Percentiles rank a stretch among this genome's conserved stretches.
Conservation (phyloP, 64 coral and sea anemone genomes). For the Acropora tenuis region DNA sequence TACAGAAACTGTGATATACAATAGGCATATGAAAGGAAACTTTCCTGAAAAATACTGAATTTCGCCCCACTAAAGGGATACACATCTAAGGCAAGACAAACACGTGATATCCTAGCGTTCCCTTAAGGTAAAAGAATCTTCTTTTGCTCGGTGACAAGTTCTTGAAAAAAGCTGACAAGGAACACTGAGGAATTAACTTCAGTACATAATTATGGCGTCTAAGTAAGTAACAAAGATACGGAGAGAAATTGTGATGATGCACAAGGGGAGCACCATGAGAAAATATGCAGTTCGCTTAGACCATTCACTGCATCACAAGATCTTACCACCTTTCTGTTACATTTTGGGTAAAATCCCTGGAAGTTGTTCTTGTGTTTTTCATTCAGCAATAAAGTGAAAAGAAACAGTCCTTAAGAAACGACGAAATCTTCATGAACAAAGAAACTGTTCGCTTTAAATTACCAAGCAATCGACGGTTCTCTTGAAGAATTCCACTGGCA, state of each 20-base stretch:
- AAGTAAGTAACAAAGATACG: no score
- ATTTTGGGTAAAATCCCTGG: not conserved
- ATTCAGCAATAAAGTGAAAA: slow-evolving; percentile 1
- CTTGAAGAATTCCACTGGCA: slow-evolving; percentile 10
- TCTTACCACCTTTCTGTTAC: not conserved
- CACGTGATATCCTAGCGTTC: not conserved
- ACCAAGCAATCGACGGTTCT: slow-evolving; percentile 19
- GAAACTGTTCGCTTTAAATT: slow-evolving; percentile 5
- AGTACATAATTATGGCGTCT: no score
- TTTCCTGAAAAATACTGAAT: no score
- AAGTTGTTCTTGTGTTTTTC: not conserved
- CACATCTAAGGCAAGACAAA: not conserved
- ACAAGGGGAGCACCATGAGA: not conserved
- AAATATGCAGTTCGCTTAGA: no score
- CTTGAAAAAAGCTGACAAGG: not conserved
- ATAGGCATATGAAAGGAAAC: no score
- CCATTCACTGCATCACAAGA: not conserved
- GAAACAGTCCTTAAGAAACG: not conserved
- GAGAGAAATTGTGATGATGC: no score
- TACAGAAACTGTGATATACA: no score
- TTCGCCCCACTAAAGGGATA: not conserved
- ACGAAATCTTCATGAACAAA: slow-evolving; percentile 13
- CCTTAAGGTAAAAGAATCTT: not conserved
- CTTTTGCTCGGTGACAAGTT: not conserved
- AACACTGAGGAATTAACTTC: not conserved